These are phyloP conservation scores for Dendrocincla tyrannina DNA, from an alignment of 2,797 vertebrate genomes.

Conservation along the genomic window DNA sequence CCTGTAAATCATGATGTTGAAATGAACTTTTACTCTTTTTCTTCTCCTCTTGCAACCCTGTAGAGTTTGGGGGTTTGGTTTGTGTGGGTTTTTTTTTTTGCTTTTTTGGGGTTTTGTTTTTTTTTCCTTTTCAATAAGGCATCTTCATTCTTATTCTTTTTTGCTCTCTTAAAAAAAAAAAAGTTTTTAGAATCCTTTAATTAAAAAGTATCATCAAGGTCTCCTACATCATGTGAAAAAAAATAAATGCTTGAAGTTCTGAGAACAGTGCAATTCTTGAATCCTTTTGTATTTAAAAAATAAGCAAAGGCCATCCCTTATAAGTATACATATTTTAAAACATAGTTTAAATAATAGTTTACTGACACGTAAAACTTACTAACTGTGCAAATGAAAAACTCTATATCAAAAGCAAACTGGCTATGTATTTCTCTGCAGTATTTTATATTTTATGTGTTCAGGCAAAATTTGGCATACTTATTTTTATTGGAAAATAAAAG, in stretches of 20 bases:
- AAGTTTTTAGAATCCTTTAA: neutral
- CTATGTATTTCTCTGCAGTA: neutral
- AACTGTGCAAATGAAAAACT: neutral
- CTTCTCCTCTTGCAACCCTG: neutral
- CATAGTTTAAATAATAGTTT: neutral
- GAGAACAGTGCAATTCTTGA: neutral
- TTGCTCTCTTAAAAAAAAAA: fast-evolving
- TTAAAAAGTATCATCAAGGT: neutral
- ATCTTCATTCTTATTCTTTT: neutral
- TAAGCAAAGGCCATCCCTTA: neutral
- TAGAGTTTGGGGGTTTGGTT: neutral
- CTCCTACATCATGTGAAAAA: neutral
- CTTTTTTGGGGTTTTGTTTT: neutral
- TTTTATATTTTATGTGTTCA: neutral
- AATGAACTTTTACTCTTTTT: slow-evolving; percentile 71
- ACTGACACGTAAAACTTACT: neutral
- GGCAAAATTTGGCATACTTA: neutral
- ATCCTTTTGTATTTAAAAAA: neutral
- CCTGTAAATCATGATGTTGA: slow-evolving; percentile 75
- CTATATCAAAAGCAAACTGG: neutral
- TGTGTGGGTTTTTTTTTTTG: neutral
- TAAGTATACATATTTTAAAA: neutral
- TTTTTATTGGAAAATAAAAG: neutral
- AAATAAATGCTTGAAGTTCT: neutral
- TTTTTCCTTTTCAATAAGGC: neutral